phyloP scores from a whole-genome alignment of 2,888 invertebrate genomes.

The Eupithecia inturbata region DNA sequence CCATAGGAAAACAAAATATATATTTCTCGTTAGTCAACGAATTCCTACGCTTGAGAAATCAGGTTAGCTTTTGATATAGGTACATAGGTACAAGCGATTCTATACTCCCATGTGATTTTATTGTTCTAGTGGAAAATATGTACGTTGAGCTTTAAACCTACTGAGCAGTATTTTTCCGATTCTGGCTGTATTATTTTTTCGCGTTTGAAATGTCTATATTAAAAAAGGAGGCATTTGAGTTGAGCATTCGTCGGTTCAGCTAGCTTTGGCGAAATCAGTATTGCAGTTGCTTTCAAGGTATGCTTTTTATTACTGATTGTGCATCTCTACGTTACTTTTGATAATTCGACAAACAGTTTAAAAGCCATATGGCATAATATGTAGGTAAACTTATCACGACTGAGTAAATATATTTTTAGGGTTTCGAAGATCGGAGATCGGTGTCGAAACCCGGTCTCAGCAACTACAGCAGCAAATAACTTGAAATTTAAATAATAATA shows the following conservation, averaged over 20 bases:
- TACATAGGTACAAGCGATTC: background rate
- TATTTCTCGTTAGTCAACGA: background rate
- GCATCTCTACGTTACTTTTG: background rate
- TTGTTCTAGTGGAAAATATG: background rate
- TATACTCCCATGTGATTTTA: background rate
- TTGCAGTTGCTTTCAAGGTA: constrained; percentile 10
- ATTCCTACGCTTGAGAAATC: background rate
- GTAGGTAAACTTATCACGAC: too few relatives aligned
- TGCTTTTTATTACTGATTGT: background rate
- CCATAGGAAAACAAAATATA: background rate
- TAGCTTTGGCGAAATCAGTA: constrained; percentile 12
- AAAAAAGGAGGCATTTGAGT: constrained; percentile 13
- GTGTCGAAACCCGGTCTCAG: too few relatives aligned
- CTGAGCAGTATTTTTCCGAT: constrained; percentile 3
- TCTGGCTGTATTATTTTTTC: background rate
- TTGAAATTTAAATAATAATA: too few relatives aligned
- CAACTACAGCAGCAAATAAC: too few relatives aligned
- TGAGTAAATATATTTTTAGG: too few relatives aligned
- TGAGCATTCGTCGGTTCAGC: constrained; percentile 11
- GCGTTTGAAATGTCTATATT: constrained; percentile 17
- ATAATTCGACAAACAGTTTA: too few relatives aligned
- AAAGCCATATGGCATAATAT: too few relatives aligned
- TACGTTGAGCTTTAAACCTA: background rate
- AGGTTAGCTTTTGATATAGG: background rate
- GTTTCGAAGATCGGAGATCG: too few relatives aligned